Evolutionary conservation across 2,888 invertebrate species (phyloP), one percentile per base, ranked within the genome.

Genomic region (Lucinisca nassula): DNA sequence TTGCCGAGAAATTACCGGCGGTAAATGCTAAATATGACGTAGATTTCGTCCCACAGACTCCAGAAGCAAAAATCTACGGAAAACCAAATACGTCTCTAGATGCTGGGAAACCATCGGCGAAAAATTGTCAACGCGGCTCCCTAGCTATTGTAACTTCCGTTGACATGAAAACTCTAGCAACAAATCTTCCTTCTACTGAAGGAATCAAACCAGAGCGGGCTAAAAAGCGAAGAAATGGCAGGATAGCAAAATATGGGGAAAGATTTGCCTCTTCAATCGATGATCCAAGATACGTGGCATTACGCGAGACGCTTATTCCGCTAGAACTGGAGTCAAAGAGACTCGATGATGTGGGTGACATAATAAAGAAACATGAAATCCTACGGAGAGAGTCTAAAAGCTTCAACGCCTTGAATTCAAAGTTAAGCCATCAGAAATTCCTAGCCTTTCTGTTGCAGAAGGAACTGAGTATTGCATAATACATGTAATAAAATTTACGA

Each of bases 251-350:
- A 27, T 87, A 55, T 61, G 87, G 87, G 27, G 78, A 85, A 24
- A 73, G 70, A 30, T 85, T 87, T 38, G 45, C 72, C 40, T 79
- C 87, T 2, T 87, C 90, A 0, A 58, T 90, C 2, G 40, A 74
- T 27, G 90, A 90, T 40, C 90, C 90, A 0, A 70, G 90, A 80
- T 90, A 90, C 38, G 73, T 85, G 21, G 90, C 90, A 4, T 45
- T 90, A 10, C 32, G 74, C 14, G 74, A 73, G 27, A 61, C 83
- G 8, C 61, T 90, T 6, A 73, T 79, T 30, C 81, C 81, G 0
- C 37, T 67, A 1, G 72, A 35, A 17, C 45, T 61, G 24, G 6
- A 49, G 0, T 55, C 55, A 24, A 49, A 45, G n/a, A 78, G 51
- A 27, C 45, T 37, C 3, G 21, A 30, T 17, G 49, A 70, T 14